Percentiles rank a stretch among this genome's conserved stretches.
These are phyloP conservation scores for Parasteatoda lunata DNA, from an alignment of 2,888 invertebrate genomes.

Conservation along the genomic window DNA sequence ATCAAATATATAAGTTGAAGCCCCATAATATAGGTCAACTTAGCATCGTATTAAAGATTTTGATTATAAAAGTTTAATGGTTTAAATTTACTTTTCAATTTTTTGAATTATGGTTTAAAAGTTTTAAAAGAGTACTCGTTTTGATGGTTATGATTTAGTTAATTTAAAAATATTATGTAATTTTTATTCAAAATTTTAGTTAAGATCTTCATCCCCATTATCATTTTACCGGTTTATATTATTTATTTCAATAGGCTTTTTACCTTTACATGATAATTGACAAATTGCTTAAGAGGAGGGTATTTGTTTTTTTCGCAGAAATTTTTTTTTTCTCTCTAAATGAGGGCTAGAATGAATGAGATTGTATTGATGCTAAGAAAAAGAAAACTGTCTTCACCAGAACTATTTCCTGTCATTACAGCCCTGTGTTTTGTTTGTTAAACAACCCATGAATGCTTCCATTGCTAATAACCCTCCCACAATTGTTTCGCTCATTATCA, in stretches of 20 bases:
- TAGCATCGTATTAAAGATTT: too few species aligned
- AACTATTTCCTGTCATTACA: conserved; percentile 51
- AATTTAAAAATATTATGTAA: too few species aligned
- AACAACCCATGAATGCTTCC: conserved; percentile 13
- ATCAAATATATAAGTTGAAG: too few species aligned
- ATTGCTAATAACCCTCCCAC: conserved; percentile 46
- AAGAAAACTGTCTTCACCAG: neutral
- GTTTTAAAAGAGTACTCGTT: too few species aligned
- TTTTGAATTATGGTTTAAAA: too few species aligned
- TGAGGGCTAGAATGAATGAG: conserved; percentile 5
- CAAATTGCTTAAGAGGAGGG: neutral
- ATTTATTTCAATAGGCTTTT: neutral
- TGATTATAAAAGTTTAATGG: too few species aligned
- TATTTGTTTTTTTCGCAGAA: neutral
- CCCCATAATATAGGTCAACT: too few species aligned
- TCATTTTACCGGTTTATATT: neutral
- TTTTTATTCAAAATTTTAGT: too few species aligned
- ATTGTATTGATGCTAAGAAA: neutral
- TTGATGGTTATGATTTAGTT: too few species aligned
- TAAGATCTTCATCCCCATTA: too few species aligned
- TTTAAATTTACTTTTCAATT: too few species aligned
- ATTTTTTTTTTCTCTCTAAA: neutral
- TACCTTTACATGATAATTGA: neutral
- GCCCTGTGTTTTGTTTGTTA: conserved; percentile 34
- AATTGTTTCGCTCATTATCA: conserved; percentile 58